Conservation (phyloP, 2,888 invertebrate genomes). For the Chloroclysta siterata region DNA sequence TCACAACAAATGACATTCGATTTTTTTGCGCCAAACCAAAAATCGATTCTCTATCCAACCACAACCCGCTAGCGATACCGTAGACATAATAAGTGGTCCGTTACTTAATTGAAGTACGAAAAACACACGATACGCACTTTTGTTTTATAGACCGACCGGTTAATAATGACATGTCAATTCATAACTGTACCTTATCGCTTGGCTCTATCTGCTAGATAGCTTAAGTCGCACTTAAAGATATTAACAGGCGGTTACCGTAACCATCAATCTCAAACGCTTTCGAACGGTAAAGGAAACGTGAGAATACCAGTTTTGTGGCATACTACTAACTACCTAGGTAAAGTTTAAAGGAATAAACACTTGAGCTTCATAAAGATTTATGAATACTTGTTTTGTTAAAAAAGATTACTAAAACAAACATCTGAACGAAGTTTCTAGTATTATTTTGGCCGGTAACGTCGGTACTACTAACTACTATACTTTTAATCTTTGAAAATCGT, state of each 20-base stretch:
- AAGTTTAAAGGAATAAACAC: too few relatives aligned
- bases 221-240: not conserved
- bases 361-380: too few relatives aligned
- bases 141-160: slow-evolving; percentile 48
- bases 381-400: too few relatives aligned
- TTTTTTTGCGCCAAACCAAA: slow-evolving; percentile 1
- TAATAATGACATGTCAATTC: slow-evolving; percentile 40
- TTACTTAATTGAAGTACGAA: slow-evolving; percentile 63
- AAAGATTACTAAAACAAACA: too few relatives aligned
- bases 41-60: not conserved
- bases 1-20: too few relatives aligned
- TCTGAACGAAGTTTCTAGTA: too few relatives aligned
- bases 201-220: slow-evolving; percentile 22
- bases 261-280: not conserved
- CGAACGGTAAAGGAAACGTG: too few relatives aligned
- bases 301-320: too few relatives aligned
- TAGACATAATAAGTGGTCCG: slow-evolving; percentile 48
- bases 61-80: slow-evolving; percentile 25
- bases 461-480: too few relatives aligned
- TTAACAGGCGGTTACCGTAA: not conserved
- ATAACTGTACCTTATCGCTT: slow-evolving; percentile 37
- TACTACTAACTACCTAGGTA: too few relatives aligned
- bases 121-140: slow-evolving; percentile 60
- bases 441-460: too few relatives aligned
- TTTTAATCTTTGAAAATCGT: too few relatives aligned